Conservation (phyloP, 2,888 invertebrate species). For the Lepidochitona cinerea region DNA sequence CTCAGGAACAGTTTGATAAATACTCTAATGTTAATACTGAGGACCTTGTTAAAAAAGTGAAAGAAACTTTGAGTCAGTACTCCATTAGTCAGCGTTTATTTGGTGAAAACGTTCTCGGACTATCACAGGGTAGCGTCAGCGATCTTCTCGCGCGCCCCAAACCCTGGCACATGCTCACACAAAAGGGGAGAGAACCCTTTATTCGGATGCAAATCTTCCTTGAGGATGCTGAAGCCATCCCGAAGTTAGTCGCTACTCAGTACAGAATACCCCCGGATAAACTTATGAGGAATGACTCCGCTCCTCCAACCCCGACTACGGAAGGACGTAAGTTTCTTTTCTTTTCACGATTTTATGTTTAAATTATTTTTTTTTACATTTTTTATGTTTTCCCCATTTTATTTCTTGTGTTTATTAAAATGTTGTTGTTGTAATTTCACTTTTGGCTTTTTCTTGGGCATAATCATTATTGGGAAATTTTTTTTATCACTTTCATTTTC, state of each 20-base stretch:
- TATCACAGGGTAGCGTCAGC: constrained; percentile 88
- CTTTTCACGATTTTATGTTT: neutral
- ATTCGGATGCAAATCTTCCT: constrained; percentile 86
- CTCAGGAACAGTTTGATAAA: constrained; percentile 98
- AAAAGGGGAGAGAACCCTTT: constrained; percentile 89
- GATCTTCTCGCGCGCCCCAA: constrained; percentile 97
- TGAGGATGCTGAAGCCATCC: constrained; percentile 94
- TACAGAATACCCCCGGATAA: constrained; percentile 99
- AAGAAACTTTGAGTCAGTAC: constrained; percentile 72
- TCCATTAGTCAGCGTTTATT: constrained; percentile 94
- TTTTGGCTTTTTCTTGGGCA: neutral
- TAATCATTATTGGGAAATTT: too few relatives aligned
- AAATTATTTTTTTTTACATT: neutral
- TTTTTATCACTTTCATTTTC: too few relatives aligned
- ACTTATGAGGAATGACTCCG: constrained; percentile 82
- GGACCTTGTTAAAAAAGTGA: constrained; percentile 91
- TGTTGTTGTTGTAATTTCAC: neutral
- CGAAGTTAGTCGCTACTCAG: constrained; percentile 94
- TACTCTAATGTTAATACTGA: constrained; percentile 98
- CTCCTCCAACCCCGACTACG: neutral
- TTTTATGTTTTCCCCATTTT: neutral
- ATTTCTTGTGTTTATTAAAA: neutral
- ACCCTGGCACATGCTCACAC: constrained; percentile 99
- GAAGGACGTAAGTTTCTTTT: neutral
- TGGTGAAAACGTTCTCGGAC: constrained; percentile 92